Conservation (phyloP, 2,797 vertebrate genomes). For the Gephyroberyx darwinii region DNA sequence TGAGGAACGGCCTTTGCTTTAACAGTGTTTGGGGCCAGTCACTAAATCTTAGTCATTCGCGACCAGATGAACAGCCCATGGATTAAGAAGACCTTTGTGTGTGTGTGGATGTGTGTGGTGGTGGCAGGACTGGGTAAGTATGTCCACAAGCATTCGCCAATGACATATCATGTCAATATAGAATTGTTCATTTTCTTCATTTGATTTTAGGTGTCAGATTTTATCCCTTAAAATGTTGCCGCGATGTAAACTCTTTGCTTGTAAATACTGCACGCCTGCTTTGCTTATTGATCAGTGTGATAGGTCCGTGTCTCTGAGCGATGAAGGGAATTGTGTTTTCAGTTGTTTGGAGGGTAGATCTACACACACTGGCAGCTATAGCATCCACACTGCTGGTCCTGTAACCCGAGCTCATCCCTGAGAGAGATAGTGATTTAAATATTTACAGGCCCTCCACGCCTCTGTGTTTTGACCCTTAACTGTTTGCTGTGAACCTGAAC, state of each 20-base stretch:
- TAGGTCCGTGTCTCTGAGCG: slow-evolving; percentile 37
- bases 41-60: slow-evolving; percentile 80
- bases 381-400: slow-evolving; percentile 76
- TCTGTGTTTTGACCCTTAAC: slow-evolving; percentile 93
- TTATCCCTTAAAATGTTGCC: slow-evolving; percentile 18
- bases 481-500: slow-evolving; percentile 93
- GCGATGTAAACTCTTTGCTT: slow-evolving; percentile 10
- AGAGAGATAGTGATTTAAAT: slow-evolving; percentile 87
- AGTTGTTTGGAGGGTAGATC: slow-evolving; percentile 64
- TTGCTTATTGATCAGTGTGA: slow-evolving; percentile 56
- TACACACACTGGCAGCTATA: slow-evolving; percentile 65
- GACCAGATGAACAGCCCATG: slow-evolving; percentile 61
- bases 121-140: too few relatives aligned
- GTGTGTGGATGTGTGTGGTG: slow-evolving; percentile 16
- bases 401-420: slow-evolving; percentile 83
- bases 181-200: slow-evolving; percentile 11
- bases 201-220: slow-evolving; percentile 23
- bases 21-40: slow-evolving; percentile 80
- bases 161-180: slow-evolving; percentile 9
- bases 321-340: slow-evolving; percentile 63
- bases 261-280: slow-evolving; percentile 39
- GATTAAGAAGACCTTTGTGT: slow-evolving; percentile 67
- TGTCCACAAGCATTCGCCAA: neutral
- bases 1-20: slow-evolving; percentile 83
- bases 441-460: slow-evolving; percentile 87